Evolutionary conservation across 2,888 invertebrate genomes (phyloP), one percentile per base, ranked within the genome.

Genomic region (Coelopa pilipes): DNA sequence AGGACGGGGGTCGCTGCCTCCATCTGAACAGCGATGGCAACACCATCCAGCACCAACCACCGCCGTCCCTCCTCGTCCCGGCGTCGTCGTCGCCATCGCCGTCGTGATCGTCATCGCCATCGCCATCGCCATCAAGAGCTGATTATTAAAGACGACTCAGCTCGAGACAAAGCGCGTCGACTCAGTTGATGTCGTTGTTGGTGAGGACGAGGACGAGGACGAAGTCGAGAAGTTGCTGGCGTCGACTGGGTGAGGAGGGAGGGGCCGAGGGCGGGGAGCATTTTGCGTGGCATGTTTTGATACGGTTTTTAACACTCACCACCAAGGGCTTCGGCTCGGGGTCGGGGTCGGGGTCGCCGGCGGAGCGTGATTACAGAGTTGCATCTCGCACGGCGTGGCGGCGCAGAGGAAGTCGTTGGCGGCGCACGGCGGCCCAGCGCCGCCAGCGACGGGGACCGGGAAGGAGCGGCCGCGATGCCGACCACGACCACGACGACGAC

Each of bases 261-360:
- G 34, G 34, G 34, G 17, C 63, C 47, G 21, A 50, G n/a, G 49
- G 24, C 15, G 50, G 34, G n/a, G 57, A 74, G 57, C 73, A 70
- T 75, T 76, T 77, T 78, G 78, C 78, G 79, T 79, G 81, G 77
- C 80, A 76, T 79, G 79, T 81, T 80, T 76, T 79, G 78, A 81
- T 75, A 74, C 77, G 75, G 73, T 74, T 76, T 75, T 72, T 73
- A 76, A 75, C 76, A 60, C 66, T 71, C 69, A 67, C 67, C 57
- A 11, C 69, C 57, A 69, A 17, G 49, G 47, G 53, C 53, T 15
- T 21, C 10, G 3, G 24, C 11, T 19, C n/a, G 21, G 21, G 9
- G 66, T 21, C 7, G 45, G 15, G 17, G 9, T 2, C 47, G 13
- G 21, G 12, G 9, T 49, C 66, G 47, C 66, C 50, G 19, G 49